These are phyloP conservation scores for Philereme vetulata DNA, from an alignment of 2,888 invertebrate species.

Conservation along the genomic window DNA sequence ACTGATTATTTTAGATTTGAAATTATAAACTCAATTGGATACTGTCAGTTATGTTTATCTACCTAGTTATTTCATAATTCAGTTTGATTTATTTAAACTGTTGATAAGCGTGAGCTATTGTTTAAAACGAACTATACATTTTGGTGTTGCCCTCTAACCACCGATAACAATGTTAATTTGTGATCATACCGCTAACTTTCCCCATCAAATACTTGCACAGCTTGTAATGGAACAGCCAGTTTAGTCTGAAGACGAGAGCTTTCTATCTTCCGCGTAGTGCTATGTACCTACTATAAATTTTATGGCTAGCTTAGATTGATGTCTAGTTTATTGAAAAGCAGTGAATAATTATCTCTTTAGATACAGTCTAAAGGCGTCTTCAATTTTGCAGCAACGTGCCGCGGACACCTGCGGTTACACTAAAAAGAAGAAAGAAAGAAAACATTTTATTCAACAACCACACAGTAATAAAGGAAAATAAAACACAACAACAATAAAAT, in stretches of 20 bases:
- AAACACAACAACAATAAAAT: no score
- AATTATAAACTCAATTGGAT: slow-evolving; percentile 35
- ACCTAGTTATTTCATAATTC: not conserved
- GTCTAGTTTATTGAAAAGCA: no score
- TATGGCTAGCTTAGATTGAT: no score
- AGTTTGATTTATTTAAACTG: not conserved
- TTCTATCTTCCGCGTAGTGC: no score
- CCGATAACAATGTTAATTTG: slow-evolving; percentile 39
- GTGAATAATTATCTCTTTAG: no score
- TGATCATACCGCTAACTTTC: slow-evolving; percentile 43
- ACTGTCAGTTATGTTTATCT: not conserved
- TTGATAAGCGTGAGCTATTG: slow-evolving; percentile 1
- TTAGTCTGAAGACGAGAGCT: not conserved
- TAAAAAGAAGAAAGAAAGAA: no score
- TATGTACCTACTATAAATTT: no score
- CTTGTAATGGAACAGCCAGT: slow-evolving; percentile 5
- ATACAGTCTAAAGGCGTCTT: not conserved
- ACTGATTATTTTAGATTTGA: slow-evolving; percentile 41
- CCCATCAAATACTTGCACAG: slow-evolving; percentile 35
- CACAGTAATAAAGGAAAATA: no score
- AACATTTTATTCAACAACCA: no score
- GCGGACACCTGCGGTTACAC: no score
- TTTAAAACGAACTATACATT: slow-evolving; percentile 2
- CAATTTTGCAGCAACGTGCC: no score
- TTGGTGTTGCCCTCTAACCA: slow-evolving; percentile 17